Base-by-base conservation (phyloP, 2,888 invertebrate genomes). In the Agrochola litura region DNA sequence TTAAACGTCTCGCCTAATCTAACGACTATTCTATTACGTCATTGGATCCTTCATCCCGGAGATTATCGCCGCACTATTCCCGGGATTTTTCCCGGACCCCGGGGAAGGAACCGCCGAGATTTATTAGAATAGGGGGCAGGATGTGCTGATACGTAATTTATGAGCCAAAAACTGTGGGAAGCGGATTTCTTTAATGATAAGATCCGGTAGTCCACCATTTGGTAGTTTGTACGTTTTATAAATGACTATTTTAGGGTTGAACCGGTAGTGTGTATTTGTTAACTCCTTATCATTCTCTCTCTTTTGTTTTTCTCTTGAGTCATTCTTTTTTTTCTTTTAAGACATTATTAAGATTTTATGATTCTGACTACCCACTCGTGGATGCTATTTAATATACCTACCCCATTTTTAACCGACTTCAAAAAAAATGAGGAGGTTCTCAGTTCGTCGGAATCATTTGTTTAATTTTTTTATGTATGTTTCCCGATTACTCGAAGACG, bases 61-160 rank as follows among this genome's bases (percentile, higher is more conserved):
- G 86, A 89, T 89, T 91, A 91, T 89, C 89, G 83, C 83, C 81
- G 70, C 84, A 84, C 85, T 88, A 84, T 88, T 54, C 82, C 74
- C 72, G 77, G 80, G 84, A 86, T 87, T 88, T 88, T 84, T 81
- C 86, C 83, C 76, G 63, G 73, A 68, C 72, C 77, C 84, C 80
- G 75, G 88, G 83, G 88, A 89, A 87, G 86, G 86, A 86, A 87
- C 85, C 77, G 63, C 73, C 66, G 83, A 91, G 91, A 92, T 92
- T 92, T 92, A 92, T 92, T 87, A 87, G 89, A 86, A 88, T 86
- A 83, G 89, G 89, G 89, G 84, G 81, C 84, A 80, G 88, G 89
- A 90, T 88, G 91, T 88, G 83, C 92, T 91, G 93, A 93, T 93
- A 93, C 88, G 93, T 93, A 91, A 93, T 93, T 93, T 93, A 93